Conservation (phyloP, 1,140 invertebrate genomes). For the Pachypeltis micranthus region DNA sequence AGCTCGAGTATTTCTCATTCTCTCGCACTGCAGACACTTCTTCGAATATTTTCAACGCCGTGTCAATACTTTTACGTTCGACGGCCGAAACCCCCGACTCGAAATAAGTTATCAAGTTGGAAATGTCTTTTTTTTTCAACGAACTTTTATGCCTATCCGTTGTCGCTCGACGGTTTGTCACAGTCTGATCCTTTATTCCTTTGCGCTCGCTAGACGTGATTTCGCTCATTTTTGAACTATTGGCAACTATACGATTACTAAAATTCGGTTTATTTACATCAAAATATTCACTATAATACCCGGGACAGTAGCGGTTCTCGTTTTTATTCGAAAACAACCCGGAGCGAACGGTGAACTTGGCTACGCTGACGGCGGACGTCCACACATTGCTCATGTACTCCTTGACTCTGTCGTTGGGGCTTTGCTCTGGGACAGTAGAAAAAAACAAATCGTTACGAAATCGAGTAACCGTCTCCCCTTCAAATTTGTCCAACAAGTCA, state of each 20-base stretch:
- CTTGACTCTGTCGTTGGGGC: not conserved
- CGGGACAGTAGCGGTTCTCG: not conserved
- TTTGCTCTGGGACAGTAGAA: not conserved
- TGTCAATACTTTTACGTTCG: not conserved
- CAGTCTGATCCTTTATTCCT: not conserved
- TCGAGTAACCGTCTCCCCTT: conserved; percentile 3
- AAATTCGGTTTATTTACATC: not conserved
- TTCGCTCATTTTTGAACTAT: not conserved
- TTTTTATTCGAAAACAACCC: not conserved
- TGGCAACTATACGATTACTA: not conserved
- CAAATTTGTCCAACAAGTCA: not conserved
- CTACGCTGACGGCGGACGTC: not conserved
- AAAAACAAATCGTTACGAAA: not conserved
- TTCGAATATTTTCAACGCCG: not conserved
- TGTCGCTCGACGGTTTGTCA: not conserved
- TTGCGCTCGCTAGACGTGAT: not conserved
- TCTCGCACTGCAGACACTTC: not conserved
- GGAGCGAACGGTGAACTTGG: not conserved
- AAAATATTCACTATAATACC: conserved; percentile 14
- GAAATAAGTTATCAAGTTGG: conserved; percentile 6
- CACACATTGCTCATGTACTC: not conserved
- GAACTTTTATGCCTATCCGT: not conserved
- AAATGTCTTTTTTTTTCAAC: not conserved
- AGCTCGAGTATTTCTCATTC: not conserved
- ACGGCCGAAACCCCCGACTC: not conserved